A percentile compares a stretch with the other conserved stretches of the same genome.
These are phyloP conservation scores for Passer montanus DNA, from an alignment of 2,113 vertebrate species.

Conservation along the genomic window DNA sequence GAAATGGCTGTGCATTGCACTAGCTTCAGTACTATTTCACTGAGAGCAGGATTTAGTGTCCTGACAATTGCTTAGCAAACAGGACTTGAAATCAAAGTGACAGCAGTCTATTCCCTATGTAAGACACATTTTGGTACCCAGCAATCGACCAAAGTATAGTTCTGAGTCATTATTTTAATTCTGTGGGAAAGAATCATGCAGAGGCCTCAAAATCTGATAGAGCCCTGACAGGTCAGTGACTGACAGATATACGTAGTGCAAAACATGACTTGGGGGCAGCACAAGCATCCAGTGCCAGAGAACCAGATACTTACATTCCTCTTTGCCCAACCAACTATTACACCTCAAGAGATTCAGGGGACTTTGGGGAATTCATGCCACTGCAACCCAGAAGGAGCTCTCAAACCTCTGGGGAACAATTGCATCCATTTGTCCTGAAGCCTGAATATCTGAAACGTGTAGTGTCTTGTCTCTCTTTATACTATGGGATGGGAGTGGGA, in stretches of 20 bases:
- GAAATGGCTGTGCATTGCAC: neutral
- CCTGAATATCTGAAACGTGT: neutral
- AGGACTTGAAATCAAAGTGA: constrained; percentile 6
- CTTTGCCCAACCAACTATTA: neutral
- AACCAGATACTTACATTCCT: neutral
- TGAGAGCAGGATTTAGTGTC: neutral
- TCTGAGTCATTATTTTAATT: neutral
- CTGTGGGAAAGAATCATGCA: neutral
- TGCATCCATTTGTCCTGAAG: neutral
- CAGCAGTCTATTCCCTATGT: neutral
- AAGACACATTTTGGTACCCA: neutral
- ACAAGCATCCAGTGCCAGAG: neutral
- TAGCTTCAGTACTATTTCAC: neutral
- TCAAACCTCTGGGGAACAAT: neutral
- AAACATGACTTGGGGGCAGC: neutral
- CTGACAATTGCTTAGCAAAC: neutral
- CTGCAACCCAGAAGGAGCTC: neutral
- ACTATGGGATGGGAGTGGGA: neutral
- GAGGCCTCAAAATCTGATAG: neutral
- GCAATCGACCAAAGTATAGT: neutral
- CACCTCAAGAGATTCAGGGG: neutral
- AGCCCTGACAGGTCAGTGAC: neutral
- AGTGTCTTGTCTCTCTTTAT: constrained; percentile 11
- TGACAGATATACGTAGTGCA: neutral
- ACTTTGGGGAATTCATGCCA: neutral